Conservation (phyloP, 2,797 vertebrate genomes). For the Bovichtus diacanthus region DNA sequence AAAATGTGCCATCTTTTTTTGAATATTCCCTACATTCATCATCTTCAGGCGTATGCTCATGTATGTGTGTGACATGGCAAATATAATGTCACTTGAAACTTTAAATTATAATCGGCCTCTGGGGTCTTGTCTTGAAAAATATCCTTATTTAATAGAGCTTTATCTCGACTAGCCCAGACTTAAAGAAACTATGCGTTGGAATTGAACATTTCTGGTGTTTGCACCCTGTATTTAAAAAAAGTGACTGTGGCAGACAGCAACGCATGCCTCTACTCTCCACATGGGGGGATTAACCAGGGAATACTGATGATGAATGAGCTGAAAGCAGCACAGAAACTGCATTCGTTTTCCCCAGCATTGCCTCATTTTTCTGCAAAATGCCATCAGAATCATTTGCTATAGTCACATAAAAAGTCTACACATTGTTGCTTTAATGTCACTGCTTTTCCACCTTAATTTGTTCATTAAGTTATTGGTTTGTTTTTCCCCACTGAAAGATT, state of each 20-base stretch:
- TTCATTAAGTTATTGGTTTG: constrained; percentile 19
- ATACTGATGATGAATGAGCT: constrained; percentile 8
- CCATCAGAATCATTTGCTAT: background rate
- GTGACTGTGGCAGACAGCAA: background rate
- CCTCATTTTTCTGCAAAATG: background rate
- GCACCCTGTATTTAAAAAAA: background rate
- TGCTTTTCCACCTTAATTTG: constrained; percentile 11
- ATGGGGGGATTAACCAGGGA: background rate
- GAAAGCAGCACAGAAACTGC: constrained; percentile 17
- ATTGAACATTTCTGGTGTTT: constrained; percentile 11
- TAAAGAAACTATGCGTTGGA: background rate
- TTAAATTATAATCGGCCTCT: background rate
- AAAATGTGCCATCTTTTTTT: constrained; percentile 61
- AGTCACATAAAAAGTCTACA: background rate
- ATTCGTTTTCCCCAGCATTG: constrained; percentile 1
- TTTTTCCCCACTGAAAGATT: constrained; percentile 8
- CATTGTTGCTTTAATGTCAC: background rate
- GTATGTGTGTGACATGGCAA: background rate
- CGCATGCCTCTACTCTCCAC: background rate
- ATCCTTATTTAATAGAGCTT: background rate
- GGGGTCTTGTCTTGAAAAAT: constrained; percentile 17
- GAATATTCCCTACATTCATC: constrained; percentile 11
- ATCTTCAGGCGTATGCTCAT: constrained; percentile 3
- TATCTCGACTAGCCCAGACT: background rate
- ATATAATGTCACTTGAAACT: constrained; percentile 8